These are phyloP conservation scores for Fragum whitleyi DNA, from an alignment of 2,888 invertebrate species.

Conservation along the genomic window DNA sequence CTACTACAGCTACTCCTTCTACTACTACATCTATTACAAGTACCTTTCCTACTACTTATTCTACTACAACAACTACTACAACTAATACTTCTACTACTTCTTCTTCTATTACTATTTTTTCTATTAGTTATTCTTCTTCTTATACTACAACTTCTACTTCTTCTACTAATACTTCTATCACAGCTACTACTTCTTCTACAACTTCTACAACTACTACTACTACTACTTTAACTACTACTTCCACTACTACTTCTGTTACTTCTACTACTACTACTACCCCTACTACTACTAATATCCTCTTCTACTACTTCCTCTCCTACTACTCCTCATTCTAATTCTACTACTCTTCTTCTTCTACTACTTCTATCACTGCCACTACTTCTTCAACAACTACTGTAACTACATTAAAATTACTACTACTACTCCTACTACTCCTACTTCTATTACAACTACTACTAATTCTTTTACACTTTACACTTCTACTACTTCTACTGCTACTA, in stretches of 20 bases:
- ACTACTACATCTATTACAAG: no score
- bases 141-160: not conserved
- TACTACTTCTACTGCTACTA: constrained; percentile 33
- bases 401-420: not conserved
- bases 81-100: no score
- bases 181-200: constrained; percentile 5
- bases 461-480: constrained; percentile 10
- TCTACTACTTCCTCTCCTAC: constrained; percentile 29
- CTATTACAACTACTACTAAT: not conserved
- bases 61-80: no score
- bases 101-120: no score
- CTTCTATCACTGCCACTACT: constrained; percentile 31
- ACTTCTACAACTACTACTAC: constrained; percentile 26
- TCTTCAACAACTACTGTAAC: not conserved
- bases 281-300: constrained; percentile 22
- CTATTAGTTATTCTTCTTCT: not conserved
- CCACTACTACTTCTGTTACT: constrained; percentile 28
- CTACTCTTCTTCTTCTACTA: constrained; percentile 31
- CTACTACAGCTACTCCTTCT: no score
- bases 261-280: constrained; percentile 22
- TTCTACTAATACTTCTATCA: no score
- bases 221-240: constrained; percentile 27
- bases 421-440: no score
- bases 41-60: no score
- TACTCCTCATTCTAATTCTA: not conserved